A percentile compares a stretch with the other conserved stretches of the same genome.
Conservation (phyloP, 2,797 vertebrate species). For the Pipistrellus kuhlii region DNA sequence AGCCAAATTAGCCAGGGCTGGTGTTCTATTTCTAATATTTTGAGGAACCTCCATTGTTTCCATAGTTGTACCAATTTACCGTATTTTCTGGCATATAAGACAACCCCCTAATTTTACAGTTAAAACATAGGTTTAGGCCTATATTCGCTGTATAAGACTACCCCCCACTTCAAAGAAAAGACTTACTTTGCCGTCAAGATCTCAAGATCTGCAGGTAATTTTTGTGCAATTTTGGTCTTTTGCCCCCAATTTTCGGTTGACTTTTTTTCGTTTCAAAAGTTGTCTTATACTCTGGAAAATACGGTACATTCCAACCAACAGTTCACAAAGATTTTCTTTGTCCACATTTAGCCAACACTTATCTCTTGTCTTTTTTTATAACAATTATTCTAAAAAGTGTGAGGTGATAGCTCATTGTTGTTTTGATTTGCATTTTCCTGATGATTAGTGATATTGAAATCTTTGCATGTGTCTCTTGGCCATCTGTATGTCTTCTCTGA, state of each 20-base stretch:
- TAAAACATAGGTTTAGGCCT: no score
- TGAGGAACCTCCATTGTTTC: background rate
- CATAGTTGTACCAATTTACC: background rate
- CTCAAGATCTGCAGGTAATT: no score
- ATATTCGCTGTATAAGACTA: no score
- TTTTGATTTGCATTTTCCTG: background rate
- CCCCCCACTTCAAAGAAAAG: no score
- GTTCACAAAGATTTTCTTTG: background rate
- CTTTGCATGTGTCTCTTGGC: background rate
- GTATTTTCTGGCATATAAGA: no score
- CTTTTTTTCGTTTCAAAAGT: no score
- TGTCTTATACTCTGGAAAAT: no score
- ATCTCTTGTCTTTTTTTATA: background rate
- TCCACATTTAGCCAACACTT: background rate
- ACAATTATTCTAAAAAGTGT: background rate
- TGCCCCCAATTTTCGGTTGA: no score
- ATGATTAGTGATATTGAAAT: background rate
- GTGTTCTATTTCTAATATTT: background rate
- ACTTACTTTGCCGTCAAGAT: no score
- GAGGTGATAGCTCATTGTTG: background rate
- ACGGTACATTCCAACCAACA: background rate
- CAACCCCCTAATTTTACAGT: no score
- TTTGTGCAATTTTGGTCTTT: no score
- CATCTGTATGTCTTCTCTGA: background rate
- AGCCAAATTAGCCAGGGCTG: no score